Conservation (phyloP, 1,140 invertebrate genomes). For the Neuroterus valhalla region DNA sequence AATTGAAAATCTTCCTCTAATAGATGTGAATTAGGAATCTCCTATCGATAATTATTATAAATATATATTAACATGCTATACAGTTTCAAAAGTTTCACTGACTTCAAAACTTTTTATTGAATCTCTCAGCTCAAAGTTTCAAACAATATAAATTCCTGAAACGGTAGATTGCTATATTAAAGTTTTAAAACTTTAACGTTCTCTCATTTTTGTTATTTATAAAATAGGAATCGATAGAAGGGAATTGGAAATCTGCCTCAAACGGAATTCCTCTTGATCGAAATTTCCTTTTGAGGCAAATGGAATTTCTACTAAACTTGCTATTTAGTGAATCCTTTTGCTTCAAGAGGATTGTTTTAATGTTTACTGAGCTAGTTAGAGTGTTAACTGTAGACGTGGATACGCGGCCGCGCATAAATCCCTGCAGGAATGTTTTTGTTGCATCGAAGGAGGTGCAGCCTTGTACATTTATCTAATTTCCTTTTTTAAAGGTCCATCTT, state of each 20-base stretch:
- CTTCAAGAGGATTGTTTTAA: constrained; percentile 15
- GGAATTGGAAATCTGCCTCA: constrained; percentile 1
- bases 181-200: no score
- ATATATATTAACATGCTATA: no score
- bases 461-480: constrained; percentile 46
- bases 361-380: neutral
- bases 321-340: constrained; percentile 14
- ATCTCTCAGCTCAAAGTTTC: no score
- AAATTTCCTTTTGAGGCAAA: constrained; percentile 24
- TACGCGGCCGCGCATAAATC: constrained; percentile 40
- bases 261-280: constrained; percentile 12
- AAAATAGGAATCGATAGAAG: neutral
- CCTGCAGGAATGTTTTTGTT: constrained; percentile 62
- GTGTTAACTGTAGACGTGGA: neutral
- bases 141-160: no score
- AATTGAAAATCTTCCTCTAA: no score
- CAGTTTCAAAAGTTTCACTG: no score
- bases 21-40: no score
- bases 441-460: constrained; percentile 30
- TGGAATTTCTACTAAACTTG: constrained; percentile 23
- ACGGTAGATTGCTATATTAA: no score
- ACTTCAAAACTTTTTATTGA: no score
- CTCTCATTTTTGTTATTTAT: no score
- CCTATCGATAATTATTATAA: no score
- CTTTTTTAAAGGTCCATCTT: constrained; percentile 20